Evolutionary conservation across 2,797 vertebrate species (phyloP).

Genomic region (Remorina albescens): DNA sequence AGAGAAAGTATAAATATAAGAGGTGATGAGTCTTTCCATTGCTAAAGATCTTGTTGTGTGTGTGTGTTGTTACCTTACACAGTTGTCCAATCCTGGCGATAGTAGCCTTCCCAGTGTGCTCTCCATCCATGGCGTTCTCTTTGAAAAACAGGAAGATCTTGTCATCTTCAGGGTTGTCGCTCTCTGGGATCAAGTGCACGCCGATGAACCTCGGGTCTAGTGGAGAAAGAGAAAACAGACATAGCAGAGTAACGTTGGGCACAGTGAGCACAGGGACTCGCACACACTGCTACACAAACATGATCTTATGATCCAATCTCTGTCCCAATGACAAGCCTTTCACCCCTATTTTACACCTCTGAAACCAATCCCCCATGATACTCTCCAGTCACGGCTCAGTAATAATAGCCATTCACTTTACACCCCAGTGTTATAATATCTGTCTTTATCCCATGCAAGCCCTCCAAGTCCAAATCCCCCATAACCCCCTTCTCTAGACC

Average conservation of each 20-base stretch:
- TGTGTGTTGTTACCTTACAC: conserved; percentile 93
- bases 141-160: conserved; percentile 99
- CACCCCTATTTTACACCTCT: conserved; percentile 70
- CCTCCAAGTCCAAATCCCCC: conserved; percentile 69
- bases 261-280: not conserved
- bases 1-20: not conserved
- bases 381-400: conserved; percentile 65
- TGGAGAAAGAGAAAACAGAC: not conserved
- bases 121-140: conserved; percentile 98
- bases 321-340: conserved; percentile 48
- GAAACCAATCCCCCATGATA: conserved; percentile 61
- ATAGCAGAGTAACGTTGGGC: not conserved
- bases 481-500: conserved; percentile 64
- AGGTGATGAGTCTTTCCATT: not conserved
- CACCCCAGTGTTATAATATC: conserved; percentile 65
- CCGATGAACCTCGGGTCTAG: conserved; percentile 94
- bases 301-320: conserved; percentile 35
- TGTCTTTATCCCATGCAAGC: conserved; percentile 59
- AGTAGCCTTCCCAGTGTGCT: conserved; percentile 96
- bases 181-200: conserved; percentile 94
- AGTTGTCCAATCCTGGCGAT: conserved; percentile 98
- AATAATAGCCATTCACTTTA: conserved; percentile 66
- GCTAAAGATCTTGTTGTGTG: conserved; percentile 30
- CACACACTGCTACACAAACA: conserved; percentile 11
- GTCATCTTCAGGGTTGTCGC: conserved; percentile 97